Percentiles rank a stretch among this genome's conserved stretches.
phyloP scores from a whole-genome alignment of 2,888 invertebrate species.

The Keiferia lycopersicella region DNA sequence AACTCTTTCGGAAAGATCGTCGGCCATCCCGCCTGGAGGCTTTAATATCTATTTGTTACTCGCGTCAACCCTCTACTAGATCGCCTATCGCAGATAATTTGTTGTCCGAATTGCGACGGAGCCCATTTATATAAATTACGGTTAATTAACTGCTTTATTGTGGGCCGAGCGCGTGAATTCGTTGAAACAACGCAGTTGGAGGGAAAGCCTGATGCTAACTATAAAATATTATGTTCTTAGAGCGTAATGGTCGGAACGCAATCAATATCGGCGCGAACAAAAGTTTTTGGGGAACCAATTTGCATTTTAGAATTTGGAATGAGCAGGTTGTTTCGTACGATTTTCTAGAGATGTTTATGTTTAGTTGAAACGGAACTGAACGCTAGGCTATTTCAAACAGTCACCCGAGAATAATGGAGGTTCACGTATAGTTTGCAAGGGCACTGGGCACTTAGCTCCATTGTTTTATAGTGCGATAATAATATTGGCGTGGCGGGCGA shows the following conservation, averaged over 20 bases:
- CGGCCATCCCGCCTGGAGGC: conserved; percentile 28
- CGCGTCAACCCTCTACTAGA: conserved; percentile 51
- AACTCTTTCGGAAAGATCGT: conserved; percentile 25
- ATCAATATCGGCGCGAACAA: conserved; percentile 30
- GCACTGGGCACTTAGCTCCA: conserved; percentile 49
- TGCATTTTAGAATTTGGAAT: conserved; percentile 11
- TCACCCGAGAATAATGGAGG: conserved; percentile 24
- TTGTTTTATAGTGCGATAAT: conserved; percentile 61
- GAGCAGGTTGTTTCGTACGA: conserved; percentile 6
- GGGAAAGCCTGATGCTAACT: conserved; percentile 50
- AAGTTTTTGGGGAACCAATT: conserved; percentile 18
- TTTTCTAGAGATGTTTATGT: not conserved
- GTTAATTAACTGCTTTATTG: conserved; percentile 71
- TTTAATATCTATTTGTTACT: conserved; percentile 45
- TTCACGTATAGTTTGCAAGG: conserved; percentile 30
- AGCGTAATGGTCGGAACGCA: conserved; percentile 33
- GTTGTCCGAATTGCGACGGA: conserved; percentile 63
- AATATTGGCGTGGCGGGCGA: conserved; percentile 56
- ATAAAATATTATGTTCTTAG: conserved; percentile 53
- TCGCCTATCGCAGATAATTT: conserved; percentile 65
- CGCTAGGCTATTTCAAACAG: conserved; percentile 22
- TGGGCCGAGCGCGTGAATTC: conserved; percentile 62
- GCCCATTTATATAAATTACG: conserved; percentile 71
- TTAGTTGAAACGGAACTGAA: conserved; percentile 20
- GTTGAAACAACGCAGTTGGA: conserved; percentile 58